phyloP scores from a whole-genome alignment of 2,797 vertebrate genomes.

The Tiaroga cobitis region DNA sequence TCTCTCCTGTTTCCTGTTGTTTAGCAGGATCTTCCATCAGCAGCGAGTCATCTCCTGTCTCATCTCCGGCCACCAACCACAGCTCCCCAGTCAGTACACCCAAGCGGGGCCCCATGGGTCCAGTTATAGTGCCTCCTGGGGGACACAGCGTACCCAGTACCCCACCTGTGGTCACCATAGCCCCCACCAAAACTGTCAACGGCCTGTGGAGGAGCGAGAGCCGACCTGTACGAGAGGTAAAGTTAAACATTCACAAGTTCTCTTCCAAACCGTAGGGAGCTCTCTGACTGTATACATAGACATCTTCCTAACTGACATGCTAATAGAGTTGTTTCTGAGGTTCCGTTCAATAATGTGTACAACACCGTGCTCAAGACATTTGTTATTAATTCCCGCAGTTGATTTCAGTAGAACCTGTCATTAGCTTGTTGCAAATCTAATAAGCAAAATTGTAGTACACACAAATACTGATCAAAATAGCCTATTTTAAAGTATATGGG shows the following conservation, averaged over 20 bases:
- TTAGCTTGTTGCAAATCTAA: not conserved
- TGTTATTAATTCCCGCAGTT: not conserved
- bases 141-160: conserved; percentile 97
- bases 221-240: conserved; percentile 82
- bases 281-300: not conserved
- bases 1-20: conserved; percentile 1
- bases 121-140: conserved; percentile 88
- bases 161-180: conserved; percentile 96
- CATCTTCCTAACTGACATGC: not conserved
- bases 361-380: not conserved
- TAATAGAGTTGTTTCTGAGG: not conserved
- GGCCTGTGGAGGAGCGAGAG: conserved; percentile 95
- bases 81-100: conserved; percentile 96
- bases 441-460: not conserved
- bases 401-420: not conserved
- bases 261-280: not conserved
- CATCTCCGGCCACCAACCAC: conserved; percentile 97
- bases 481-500: not conserved
- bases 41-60: conserved; percentile 96
- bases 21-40: conserved; percentile 93
- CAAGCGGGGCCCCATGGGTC: conserved; percentile 92
- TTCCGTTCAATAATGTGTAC: not conserved
- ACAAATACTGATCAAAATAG: not conserved
- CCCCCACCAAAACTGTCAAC: conserved; percentile 96
- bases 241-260: not conserved